phyloP scores from a whole-genome alignment of 2,888 invertebrate genomes.

The Caenorhabditis doughertyi region DNA sequence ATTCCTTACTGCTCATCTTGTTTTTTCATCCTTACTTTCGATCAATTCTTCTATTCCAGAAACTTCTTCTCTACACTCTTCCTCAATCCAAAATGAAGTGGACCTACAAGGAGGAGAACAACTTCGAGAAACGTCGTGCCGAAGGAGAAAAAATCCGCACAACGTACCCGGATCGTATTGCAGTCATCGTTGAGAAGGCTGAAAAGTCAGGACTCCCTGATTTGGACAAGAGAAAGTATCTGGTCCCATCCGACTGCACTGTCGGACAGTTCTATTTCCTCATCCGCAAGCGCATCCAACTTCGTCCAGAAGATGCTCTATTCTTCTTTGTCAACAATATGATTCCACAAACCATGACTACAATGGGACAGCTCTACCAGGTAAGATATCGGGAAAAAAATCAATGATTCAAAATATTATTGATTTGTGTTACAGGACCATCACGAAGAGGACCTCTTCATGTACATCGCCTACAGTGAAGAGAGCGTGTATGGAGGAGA shows the following conservation, averaged over 20 bases:
- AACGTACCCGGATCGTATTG: slow-evolving; percentile 97
- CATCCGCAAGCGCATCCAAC: slow-evolving; percentile 93
- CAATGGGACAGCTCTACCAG: slow-evolving; percentile 96
- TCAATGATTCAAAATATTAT: neutral
- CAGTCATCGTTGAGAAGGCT: slow-evolving; percentile 97
- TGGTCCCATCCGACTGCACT: slow-evolving; percentile 95
- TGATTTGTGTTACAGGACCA: slow-evolving; percentile 89
- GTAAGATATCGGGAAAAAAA: slow-evolving; percentile 81
- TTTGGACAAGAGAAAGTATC: slow-evolving; percentile 96
- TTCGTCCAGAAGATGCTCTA: slow-evolving; percentile 95
- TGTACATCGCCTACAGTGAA: slow-evolving; percentile 99
- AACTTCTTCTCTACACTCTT: slow-evolving; percentile 5
- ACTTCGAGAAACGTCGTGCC: slow-evolving; percentile 95
- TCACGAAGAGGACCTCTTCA: slow-evolving; percentile 98
- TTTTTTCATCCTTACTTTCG: neutral
- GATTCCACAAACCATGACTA: slow-evolving; percentile 96
- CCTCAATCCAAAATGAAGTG: slow-evolving; percentile 89
- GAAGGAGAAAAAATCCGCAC: slow-evolving; percentile 96
- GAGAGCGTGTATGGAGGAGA: slow-evolving; percentile 95
- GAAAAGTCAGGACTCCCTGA: slow-evolving; percentile 95
- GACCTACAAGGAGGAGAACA: slow-evolving; percentile 96
- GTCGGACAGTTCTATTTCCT: slow-evolving; percentile 96
- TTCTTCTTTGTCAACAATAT: slow-evolving; percentile 98
- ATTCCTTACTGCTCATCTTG: too few relatives aligned
- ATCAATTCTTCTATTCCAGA: slow-evolving; percentile 19